Percentiles rank a stretch among this genome's conserved stretches.
Conservation (phyloP, 1,140 invertebrate genomes). For the Cryptotermes secundus region DNA sequence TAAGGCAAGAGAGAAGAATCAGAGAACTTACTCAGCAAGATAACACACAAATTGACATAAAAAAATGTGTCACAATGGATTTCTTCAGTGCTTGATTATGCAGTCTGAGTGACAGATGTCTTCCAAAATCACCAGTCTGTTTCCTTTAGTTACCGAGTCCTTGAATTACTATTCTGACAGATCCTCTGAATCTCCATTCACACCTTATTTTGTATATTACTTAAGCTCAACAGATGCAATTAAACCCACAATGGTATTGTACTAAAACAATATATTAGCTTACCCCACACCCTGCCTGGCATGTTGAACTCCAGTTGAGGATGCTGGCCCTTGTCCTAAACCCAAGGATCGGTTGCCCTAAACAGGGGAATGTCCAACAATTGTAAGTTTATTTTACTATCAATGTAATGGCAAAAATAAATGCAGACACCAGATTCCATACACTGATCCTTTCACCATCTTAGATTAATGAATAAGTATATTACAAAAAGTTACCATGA, state of each 20-base stretch:
- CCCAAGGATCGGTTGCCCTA: not conserved
- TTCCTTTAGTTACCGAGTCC: no score
- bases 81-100: not conserved
- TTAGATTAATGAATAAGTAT: no score
- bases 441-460: no score
- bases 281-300: slow-evolving; percentile 7
- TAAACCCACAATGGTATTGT: not conserved
- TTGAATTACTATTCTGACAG: no score
- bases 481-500: no score
- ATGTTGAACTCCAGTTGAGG: not conserved
- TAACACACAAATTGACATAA: not conserved
- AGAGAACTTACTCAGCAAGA: no score
- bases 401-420: no score
- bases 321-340: not conserved
- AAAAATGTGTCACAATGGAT: not conserved
- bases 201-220: not conserved
- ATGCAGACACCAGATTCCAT: no score
- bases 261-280: not conserved
- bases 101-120: no score
- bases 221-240: not conserved
- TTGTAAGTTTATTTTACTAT: no score
- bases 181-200: not conserved
- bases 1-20: no score
- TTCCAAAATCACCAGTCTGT: no score
- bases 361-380: not conserved